phyloP scores from a whole-genome alignment of 64 coral and sea anemone genomes.

The Anthopleura sola region DNA sequence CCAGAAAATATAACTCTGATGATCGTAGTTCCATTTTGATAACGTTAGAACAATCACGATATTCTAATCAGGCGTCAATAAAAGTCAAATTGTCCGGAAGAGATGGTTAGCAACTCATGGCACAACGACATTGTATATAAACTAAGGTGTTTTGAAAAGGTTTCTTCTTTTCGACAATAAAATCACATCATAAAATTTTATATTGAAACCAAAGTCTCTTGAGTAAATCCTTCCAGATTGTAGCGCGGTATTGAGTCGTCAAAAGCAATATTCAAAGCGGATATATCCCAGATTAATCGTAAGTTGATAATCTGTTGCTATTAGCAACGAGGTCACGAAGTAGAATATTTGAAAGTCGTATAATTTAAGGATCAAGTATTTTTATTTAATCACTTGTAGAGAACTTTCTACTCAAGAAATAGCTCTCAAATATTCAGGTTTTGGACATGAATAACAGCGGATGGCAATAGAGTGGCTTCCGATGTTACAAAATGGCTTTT shows the following conservation, averaged over 20 bases:
- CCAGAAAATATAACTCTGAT: neutral
- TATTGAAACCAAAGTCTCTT: neutral
- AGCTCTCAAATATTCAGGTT: neutral
- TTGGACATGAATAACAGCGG: neutral
- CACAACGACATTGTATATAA: neutral
- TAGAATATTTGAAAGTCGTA: conserved; percentile 17
- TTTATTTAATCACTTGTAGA: neutral
- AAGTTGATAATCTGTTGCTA: conserved; percentile 18
- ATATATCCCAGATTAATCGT: neutral
- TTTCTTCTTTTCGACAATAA: neutral
- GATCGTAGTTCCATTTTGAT: neutral
- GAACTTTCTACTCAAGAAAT: neutral
- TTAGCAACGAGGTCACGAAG: conserved; percentile 22
- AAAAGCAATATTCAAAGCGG: neutral
- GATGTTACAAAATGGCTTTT: neutral
- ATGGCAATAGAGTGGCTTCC: neutral
- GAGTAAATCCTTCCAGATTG: neutral
- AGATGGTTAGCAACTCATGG: neutral
- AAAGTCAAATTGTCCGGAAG: neutral
- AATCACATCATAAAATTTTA: neutral
- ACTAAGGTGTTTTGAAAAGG: neutral
- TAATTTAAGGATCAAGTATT: neutral
- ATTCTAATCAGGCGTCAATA: neutral
- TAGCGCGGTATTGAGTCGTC: neutral
- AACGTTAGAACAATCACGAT: neutral